Percentiles rank a stretch among this genome's conserved stretches.
Conservation (phyloP, 2,797 vertebrate species). For the Coluber constrictor region DNA sequence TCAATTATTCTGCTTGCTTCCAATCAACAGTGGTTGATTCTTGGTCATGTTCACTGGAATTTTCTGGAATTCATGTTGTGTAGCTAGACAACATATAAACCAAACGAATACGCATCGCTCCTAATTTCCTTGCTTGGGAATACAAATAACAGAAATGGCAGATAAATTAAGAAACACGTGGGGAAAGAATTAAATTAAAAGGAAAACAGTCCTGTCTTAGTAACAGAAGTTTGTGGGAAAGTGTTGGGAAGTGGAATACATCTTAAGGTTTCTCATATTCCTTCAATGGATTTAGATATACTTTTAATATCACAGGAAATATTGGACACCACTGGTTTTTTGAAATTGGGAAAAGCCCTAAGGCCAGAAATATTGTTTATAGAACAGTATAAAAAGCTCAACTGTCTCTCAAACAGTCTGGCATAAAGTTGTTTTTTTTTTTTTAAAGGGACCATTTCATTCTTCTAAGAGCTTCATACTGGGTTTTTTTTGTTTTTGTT, state of each 20-base stretch:
- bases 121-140: not conserved
- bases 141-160: not conserved
- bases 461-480: not conserved
- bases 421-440: not conserved
- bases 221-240: not conserved
- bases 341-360: not conserved
- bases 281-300: not conserved
- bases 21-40: not conserved
- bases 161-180: not conserved
- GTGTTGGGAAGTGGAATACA: not conserved
- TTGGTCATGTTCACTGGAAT: not conserved
- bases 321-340: not conserved
- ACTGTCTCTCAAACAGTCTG: not conserved
- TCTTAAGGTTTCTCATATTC: not conserved
- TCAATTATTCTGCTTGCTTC: not conserved
- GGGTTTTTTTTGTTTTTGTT: not conserved
- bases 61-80: not conserved
- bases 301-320: not conserved
- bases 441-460: not conserved
- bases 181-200: not conserved
- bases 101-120: not conserved
- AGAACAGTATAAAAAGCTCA: not conserved
- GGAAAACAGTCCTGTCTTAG: not conserved
- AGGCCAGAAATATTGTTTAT: not conserved
- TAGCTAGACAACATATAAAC: not conserved